Conservation (phyloP, 2,888 invertebrate genomes). For the Acleris laterana region DNA sequence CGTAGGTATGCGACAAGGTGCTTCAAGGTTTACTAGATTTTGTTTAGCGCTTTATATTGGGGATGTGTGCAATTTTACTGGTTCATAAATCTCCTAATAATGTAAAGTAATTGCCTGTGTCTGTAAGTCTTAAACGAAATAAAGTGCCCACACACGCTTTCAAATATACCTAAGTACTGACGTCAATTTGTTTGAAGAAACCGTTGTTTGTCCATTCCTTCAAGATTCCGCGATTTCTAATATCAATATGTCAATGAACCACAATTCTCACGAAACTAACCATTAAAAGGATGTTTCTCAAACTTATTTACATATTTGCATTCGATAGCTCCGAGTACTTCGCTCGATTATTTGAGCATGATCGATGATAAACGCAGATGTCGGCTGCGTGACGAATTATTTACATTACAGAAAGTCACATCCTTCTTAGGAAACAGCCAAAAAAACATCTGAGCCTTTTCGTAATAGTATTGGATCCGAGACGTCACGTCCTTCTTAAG, state of each 20-base stretch:
- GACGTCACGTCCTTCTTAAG: slow-evolving; percentile 33
- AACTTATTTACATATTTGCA: slow-evolving; percentile 32
- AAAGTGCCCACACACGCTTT: too few species aligned
- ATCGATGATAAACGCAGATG: slow-evolving; percentile 35
- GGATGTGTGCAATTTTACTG: too few species aligned
- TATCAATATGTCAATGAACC: slow-evolving; percentile 13
- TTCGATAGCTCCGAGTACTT: slow-evolving; percentile 27
- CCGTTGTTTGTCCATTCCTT: background rate
- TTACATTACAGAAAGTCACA: slow-evolving; percentile 36
- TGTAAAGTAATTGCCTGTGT: too few species aligned
- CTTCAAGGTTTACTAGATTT: too few species aligned
- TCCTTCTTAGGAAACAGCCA: slow-evolving; percentile 31
- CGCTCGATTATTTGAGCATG: slow-evolving; percentile 18
- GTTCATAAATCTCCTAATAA: too few species aligned
- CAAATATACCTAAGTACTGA: too few species aligned
- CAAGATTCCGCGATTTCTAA: background rate
- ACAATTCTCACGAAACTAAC: background rate
- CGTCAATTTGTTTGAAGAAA: background rate
- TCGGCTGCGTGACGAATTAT: slow-evolving; percentile 33
- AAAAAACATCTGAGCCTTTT: slow-evolving; percentile 31
- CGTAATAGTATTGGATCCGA: slow-evolving; percentile 25
- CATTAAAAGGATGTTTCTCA: slow-evolving; percentile 10
- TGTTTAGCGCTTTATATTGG: too few species aligned
- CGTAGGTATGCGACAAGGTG: too few species aligned
- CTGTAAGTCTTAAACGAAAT: too few species aligned